These are phyloP conservation scores for Epizoanthus stellaris DNA, from an alignment of 92 coral and sea anemone species.

Conservation along the genomic window DNA sequence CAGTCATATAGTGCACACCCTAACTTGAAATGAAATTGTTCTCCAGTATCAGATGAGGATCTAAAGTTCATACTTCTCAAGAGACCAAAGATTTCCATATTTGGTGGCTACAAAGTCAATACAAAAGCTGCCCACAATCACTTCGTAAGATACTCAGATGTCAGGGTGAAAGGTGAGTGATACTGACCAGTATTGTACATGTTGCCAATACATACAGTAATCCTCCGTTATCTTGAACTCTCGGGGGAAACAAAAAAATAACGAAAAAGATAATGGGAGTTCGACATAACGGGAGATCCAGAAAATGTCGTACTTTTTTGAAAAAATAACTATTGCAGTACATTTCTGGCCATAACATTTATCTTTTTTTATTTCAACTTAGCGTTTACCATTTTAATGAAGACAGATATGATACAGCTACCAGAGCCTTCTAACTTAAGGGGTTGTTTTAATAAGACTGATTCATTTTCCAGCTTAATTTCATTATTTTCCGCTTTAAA, in stretches of 20 bases:
- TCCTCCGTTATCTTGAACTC: not conserved
- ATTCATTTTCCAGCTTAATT: no score
- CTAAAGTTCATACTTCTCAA: slow-evolving; percentile 90
- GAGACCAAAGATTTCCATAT: slow-evolving; percentile 95
- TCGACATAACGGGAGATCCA: not conserved
- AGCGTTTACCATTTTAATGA: no score
- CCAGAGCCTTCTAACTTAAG: no score
- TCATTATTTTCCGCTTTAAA: no score
- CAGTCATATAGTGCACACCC: not conserved
- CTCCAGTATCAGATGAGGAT: slow-evolving; percentile 81
- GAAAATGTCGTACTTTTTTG: no score
- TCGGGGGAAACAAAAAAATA: not conserved
- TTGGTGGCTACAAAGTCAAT: slow-evolving; percentile 92
- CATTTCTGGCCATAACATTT: no score
- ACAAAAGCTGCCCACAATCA: slow-evolving; percentile 98
- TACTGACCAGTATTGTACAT: not conserved
- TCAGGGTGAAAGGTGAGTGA: slow-evolving; percentile 87
- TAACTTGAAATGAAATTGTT: not conserved
- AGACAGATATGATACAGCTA: no score
- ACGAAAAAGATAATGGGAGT: not conserved
- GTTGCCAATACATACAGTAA: no score
- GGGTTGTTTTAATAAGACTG: no score
- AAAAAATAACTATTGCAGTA: no score
- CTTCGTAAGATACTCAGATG: slow-evolving; percentile 94
- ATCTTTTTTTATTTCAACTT: no score